A percentile compares a stretch with the other conserved stretches of the same genome.
These are phyloP conservation scores for Podarcis raffonei DNA, from an alignment of 2,113 vertebrate species.

Conservation along the genomic window DNA sequence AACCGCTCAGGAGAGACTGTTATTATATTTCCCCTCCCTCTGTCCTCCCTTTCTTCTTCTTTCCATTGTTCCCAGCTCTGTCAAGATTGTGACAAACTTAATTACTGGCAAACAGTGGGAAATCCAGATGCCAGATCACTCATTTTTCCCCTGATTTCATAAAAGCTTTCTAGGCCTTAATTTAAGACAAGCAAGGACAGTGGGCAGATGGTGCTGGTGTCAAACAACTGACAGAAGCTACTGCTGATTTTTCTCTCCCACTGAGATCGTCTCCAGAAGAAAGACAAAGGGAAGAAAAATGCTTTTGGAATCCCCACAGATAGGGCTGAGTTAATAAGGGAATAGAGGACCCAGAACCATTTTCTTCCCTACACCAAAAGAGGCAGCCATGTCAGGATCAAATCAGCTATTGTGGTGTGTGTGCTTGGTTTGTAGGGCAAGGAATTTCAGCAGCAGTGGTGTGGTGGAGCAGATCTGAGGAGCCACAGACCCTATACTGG, in stretches of 20 bases:
- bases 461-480: too few relatives aligned
- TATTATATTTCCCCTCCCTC: slow-evolving; percentile 45
- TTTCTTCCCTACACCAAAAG: background rate
- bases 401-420: too few relatives aligned
- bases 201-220: slow-evolving; percentile 55
- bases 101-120: slow-evolving; percentile 64
- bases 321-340: background rate
- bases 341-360: accelerated
- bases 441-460: too few relatives aligned
- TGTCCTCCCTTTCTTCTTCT: slow-evolving; percentile 48
- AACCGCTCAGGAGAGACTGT: slow-evolving; percentile 44
- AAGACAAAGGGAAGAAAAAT: background rate
- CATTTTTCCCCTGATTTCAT: slow-evolving; percentile 33
- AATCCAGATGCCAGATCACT: slow-evolving; percentile 54
- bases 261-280: slow-evolving; percentile 31
- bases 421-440: too few relatives aligned
- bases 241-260: slow-evolving; percentile 24
- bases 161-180: slow-evolving; percentile 49
- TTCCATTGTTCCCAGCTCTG: slow-evolving; percentile 58
- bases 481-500: too few relatives aligned
- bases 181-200: slow-evolving; percentile 28
- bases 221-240: background rate
- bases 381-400: background rate
- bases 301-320: accelerated
- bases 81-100: slow-evolving; percentile 66